phyloP scores from a whole-genome alignment of 2,888 invertebrate genomes.

The Blastobasis lacticolella region DNA sequence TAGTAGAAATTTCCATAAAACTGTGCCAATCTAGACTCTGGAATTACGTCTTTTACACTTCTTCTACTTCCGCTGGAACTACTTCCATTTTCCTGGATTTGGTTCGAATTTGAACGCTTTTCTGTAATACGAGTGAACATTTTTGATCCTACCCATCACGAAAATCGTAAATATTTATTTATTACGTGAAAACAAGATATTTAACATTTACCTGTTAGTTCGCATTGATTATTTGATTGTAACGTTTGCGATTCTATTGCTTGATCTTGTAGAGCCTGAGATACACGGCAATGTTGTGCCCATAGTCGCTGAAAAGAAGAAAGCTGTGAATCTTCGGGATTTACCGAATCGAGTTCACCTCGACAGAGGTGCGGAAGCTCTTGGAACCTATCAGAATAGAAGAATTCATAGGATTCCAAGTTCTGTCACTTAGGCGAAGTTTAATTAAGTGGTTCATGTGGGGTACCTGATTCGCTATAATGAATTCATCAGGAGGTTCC shows the following conservation, averaged over 20 bases:
- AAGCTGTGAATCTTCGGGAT: background rate
- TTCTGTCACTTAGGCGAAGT: too few relatives aligned
- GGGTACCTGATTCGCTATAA: slow-evolving; percentile 64
- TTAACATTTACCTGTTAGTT: slow-evolving; percentile 38
- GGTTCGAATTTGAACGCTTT: slow-evolving; percentile 39
- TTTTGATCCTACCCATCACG: too few relatives aligned
- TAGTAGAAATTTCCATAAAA: slow-evolving; percentile 75
- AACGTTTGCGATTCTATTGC: slow-evolving; percentile 42
- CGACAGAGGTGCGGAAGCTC: too few relatives aligned
- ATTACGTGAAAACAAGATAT: background rate
- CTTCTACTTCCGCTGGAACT: slow-evolving; percentile 42
- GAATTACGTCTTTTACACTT: slow-evolving; percentile 78
- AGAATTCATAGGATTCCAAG: too few relatives aligned
- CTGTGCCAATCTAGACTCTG: slow-evolving; percentile 75
- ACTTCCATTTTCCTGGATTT: slow-evolving; percentile 52
- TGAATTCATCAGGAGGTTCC: slow-evolving; percentile 65
- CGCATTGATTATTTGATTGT: slow-evolving; percentile 46
- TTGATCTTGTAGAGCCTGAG: slow-evolving; percentile 57
- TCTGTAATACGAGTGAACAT: slow-evolving; percentile 26
- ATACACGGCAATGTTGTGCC: slow-evolving; percentile 61
- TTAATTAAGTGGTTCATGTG: background rate
- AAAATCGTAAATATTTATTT: background rate
- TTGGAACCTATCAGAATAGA: too few relatives aligned
- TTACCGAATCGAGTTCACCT: too few relatives aligned
- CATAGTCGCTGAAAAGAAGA: slow-evolving; percentile 56